A percentile compares a stretch with the other conserved stretches of the same genome.
These are phyloP conservation scores for Syrista parreyssii DNA, from an alignment of 2,888 invertebrate genomes.

Conservation along the genomic window DNA sequence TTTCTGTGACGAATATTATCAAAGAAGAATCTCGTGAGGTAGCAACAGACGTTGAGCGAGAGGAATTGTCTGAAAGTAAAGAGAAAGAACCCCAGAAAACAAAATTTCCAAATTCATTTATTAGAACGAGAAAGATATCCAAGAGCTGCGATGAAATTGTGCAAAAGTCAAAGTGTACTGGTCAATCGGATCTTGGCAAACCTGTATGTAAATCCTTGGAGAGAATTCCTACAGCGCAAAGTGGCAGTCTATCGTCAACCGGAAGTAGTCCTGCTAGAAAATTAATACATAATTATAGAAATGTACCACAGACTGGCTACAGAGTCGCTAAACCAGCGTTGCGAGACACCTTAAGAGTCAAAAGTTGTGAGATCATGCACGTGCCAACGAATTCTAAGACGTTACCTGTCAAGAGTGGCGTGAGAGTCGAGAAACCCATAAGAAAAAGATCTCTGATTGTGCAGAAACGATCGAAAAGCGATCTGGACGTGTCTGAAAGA, in stretches of 20 bases:
- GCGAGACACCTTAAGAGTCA: slow-evolving; percentile 18
- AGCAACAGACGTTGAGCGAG: not conserved
- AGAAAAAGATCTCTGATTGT: slow-evolving; percentile 34
- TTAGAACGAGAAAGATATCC: slow-evolving; percentile 39
- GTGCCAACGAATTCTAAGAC: slow-evolving; percentile 5
- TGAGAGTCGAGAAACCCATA: slow-evolving; percentile 29
- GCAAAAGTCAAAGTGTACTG: not conserved
- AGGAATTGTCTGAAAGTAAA: not conserved
- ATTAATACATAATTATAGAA: not conserved
- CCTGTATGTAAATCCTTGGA: slow-evolving; percentile 39
- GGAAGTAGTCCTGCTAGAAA: not conserved
- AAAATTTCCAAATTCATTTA: slow-evolving; percentile 47
- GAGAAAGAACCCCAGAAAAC: slow-evolving; percentile 18
- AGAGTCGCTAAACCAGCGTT: not conserved
- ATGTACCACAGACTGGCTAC: not conserved
- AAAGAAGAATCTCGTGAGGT: not conserved
- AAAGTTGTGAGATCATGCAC: slow-evolving; percentile 8
- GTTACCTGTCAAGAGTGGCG: slow-evolving; percentile 15
- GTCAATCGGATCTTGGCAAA: not conserved
- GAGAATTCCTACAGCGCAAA: slow-evolving; percentile 14
- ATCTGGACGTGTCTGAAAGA: slow-evolving; percentile 50
- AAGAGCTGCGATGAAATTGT: slow-evolving; percentile 27
- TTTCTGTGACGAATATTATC: not conserved
- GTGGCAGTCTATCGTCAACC: not conserved
- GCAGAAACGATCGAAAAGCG: slow-evolving; percentile 48